phyloP scores from a whole-genome alignment of 2,888 invertebrate species.

The Ophion costatus region DNA sequence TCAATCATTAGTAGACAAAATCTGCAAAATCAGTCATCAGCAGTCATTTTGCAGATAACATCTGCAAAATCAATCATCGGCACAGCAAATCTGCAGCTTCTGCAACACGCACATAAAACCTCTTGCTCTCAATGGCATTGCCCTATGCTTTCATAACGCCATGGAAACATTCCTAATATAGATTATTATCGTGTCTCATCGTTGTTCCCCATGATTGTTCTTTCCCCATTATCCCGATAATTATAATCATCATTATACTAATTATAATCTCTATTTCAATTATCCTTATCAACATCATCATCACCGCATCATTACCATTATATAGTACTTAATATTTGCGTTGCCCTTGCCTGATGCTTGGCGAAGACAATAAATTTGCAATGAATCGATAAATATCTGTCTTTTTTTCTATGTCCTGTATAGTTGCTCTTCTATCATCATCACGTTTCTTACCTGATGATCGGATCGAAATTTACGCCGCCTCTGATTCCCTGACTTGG shows the following conservation, averaged over 20 bases:
- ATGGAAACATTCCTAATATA: not conserved
- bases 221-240: not conserved
- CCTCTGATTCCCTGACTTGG: not conserved
- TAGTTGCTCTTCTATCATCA: too few species aligned
- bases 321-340: too few species aligned
- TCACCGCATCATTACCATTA: not conserved
- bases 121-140: not conserved
- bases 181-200: not conserved
- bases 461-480: not conserved
- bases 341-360: too few species aligned
- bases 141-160: not conserved
- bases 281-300: not conserved
- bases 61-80: not conserved
- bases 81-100: not conserved
- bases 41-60: too few species aligned
- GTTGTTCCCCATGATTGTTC: not conserved
- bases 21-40: not conserved
- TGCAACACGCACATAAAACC: not conserved
- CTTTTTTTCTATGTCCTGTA: too few species aligned
- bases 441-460: too few species aligned
- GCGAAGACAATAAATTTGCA: too few species aligned
- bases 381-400: too few species aligned
- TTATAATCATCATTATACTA: not conserved
- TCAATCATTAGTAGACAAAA: not conserved
- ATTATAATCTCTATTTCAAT: not conserved